phyloP scores from a whole-genome alignment of 2,113 vertebrate species.

The Sander vitreus region DNA sequence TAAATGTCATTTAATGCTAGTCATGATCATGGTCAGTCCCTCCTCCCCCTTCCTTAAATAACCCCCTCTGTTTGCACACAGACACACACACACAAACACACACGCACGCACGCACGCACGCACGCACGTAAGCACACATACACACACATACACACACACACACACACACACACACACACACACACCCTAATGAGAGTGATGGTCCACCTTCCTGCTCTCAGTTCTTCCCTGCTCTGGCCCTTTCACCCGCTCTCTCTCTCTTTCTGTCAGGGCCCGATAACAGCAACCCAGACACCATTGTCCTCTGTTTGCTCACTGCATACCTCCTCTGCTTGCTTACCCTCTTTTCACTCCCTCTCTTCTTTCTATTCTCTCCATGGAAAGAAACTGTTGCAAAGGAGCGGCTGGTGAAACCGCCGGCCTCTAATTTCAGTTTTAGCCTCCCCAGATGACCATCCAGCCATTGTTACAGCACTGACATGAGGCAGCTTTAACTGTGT shows the following conservation, averaged over 20 bases:
- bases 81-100: constrained; percentile 9
- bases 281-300: constrained; percentile 77
- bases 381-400: constrained; percentile 62
- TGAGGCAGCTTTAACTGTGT: constrained; percentile 22
- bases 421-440: constrained; percentile 18
- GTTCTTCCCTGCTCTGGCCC: constrained; percentile 41
- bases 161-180: constrained; percentile 18
- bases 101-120: constrained; percentile 4
- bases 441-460: constrained; percentile 16
- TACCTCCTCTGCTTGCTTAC: constrained; percentile 70
- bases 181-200: constrained; percentile 49
- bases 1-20: constrained; percentile 61
- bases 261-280: constrained; percentile 63
- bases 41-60: constrained; percentile 52
- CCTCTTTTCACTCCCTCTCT: constrained; percentile 59
- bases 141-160: not conserved
- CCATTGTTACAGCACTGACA: constrained; percentile 40
- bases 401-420: constrained; percentile 21
- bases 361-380: constrained; percentile 20
- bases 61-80: constrained; percentile 40
- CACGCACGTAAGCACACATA: too few species aligned
- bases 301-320: constrained; percentile 77
- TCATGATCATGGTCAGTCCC: constrained; percentile 55
- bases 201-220: constrained; percentile 41
- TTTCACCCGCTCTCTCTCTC: constrained; percentile 53